These are phyloP conservation scores for Labia minor DNA, from an alignment of 2,888 invertebrate species.

Conservation along the genomic window DNA sequence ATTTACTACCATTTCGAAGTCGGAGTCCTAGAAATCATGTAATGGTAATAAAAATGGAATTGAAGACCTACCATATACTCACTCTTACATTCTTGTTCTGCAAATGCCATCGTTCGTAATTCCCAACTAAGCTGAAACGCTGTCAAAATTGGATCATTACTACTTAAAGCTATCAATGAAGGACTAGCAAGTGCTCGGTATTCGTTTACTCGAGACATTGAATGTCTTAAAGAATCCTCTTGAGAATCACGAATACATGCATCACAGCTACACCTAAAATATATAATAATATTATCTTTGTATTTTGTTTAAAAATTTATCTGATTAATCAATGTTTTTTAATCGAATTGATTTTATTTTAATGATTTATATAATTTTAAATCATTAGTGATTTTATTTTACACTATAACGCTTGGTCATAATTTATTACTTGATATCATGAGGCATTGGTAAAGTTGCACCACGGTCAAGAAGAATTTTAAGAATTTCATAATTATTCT, in stretches of 20 bases:
- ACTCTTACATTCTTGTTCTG: slow-evolving; percentile 85
- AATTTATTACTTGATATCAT: slow-evolving; percentile 57
- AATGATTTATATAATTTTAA: background rate
- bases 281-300: too few relatives aligned
- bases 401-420: too few relatives aligned
- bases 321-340: too few relatives aligned
- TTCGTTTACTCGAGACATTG: slow-evolving; percentile 80
- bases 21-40: too few relatives aligned
- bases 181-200: slow-evolving; percentile 88
- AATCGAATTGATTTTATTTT: background rate
- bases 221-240: slow-evolving; percentile 59
- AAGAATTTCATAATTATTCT: slow-evolving; percentile 91
- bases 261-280: slow-evolving; percentile 69
- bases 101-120: slow-evolving; percentile 71
- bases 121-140: slow-evolving; percentile 95
- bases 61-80: slow-evolving; percentile 84
- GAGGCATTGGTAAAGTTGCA: slow-evolving; percentile 81
- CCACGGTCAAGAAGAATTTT: slow-evolving; percentile 87
- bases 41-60: too few relatives aligned
- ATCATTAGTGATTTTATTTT: too few relatives aligned
- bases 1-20: too few relatives aligned
- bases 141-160: slow-evolving; percentile 83
- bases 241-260: slow-evolving; percentile 67
- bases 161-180: slow-evolving; percentile 84
- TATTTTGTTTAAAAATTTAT: too few relatives aligned